Percentiles rank a stretch among this genome's conserved stretches.
These are phyloP conservation scores for Pelobates cultripes DNA, from an alignment of 2,797 vertebrate species.

Conservation along the genomic window DNA sequence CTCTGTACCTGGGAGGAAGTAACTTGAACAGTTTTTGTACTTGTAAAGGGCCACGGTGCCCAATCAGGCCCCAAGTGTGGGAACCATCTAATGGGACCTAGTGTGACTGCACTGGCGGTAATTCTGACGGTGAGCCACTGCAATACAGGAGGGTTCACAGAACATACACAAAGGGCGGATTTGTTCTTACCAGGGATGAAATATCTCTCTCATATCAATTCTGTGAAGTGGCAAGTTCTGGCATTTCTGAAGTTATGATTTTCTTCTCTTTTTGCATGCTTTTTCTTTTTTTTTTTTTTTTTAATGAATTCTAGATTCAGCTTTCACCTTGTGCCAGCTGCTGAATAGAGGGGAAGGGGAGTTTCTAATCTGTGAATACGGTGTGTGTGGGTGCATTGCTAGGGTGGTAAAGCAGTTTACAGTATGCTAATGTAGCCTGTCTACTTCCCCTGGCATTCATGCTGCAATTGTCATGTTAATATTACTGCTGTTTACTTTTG, in stretches of 20 bases:
- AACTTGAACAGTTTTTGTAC: too few relatives aligned
- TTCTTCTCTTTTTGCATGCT: background rate
- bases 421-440: conserved; percentile 11
- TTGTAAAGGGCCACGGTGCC: too few relatives aligned
- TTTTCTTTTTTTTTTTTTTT: background rate
- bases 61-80: too few relatives aligned
- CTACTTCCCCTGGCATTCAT: background rate
- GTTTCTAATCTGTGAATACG: conserved; percentile 5
- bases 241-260: background rate
- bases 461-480: conserved; percentile 10
- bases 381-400: conserved; percentile 14
- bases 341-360: conserved; percentile 12
- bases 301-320: background rate
- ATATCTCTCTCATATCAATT: too few relatives aligned
- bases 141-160: too few relatives aligned
- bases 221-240: too few relatives aligned
- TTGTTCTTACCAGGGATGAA: too few relatives aligned
- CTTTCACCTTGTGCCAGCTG: background rate
- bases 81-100: too few relatives aligned
- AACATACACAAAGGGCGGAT: too few relatives aligned
- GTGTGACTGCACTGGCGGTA: too few relatives aligned
- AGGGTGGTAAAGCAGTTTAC: conserved; percentile 5
- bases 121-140: too few relatives aligned
- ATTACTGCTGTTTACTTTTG: background rate
- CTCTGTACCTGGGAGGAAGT: too few relatives aligned